A percentile compares a stretch with the other conserved stretches of the same genome.
These are phyloP conservation scores for Epinephelus moara DNA, from an alignment of 2,113 vertebrate species.

Conservation along the genomic window DNA sequence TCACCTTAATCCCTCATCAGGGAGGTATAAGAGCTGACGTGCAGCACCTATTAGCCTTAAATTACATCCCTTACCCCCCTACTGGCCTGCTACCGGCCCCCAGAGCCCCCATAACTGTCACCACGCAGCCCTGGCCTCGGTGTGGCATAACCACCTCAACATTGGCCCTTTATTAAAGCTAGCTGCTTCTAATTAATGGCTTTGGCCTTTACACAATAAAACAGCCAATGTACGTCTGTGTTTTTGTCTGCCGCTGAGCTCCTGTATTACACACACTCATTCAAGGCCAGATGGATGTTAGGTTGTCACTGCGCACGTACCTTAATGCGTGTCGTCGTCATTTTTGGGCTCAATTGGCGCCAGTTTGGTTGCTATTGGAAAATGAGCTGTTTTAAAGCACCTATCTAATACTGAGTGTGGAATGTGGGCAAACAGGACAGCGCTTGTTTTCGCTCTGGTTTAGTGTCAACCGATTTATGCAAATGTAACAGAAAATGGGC, in stretches of 20 bases:
- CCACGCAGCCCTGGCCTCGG: slow-evolving; percentile 39
- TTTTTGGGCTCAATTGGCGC: slow-evolving; percentile 30
- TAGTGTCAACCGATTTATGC: slow-evolving; percentile 71
- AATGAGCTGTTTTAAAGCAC: slow-evolving; percentile 42
- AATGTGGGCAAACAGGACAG: slow-evolving; percentile 62
- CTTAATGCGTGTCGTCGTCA: slow-evolving; percentile 26
- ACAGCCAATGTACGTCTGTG: slow-evolving; percentile 34
- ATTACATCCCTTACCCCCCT: slow-evolving; percentile 58
- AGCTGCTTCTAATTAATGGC: slow-evolving; percentile 59
- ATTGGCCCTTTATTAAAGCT: slow-evolving; percentile 69
- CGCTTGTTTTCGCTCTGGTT: slow-evolving; percentile 61
- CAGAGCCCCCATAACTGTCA: slow-evolving; percentile 72
- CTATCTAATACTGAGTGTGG: slow-evolving; percentile 32
- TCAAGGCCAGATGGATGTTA: slow-evolving; percentile 21
- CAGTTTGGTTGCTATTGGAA: slow-evolving; percentile 40
- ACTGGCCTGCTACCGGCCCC: slow-evolving; percentile 48
- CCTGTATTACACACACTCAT: slow-evolving; percentile 46
- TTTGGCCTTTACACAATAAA: slow-evolving; percentile 56
- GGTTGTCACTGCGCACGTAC: background rate
- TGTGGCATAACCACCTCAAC: slow-evolving; percentile 58
- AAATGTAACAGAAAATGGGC: slow-evolving; percentile 66
- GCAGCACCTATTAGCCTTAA: slow-evolving; percentile 75
- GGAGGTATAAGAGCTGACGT: slow-evolving; percentile 71
- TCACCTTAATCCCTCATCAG: slow-evolving; percentile 75
- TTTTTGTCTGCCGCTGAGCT: slow-evolving; percentile 49